These are phyloP conservation scores for Lithophane ornitopus DNA, from an alignment of 2,888 invertebrate species.

Conservation along the genomic window DNA sequence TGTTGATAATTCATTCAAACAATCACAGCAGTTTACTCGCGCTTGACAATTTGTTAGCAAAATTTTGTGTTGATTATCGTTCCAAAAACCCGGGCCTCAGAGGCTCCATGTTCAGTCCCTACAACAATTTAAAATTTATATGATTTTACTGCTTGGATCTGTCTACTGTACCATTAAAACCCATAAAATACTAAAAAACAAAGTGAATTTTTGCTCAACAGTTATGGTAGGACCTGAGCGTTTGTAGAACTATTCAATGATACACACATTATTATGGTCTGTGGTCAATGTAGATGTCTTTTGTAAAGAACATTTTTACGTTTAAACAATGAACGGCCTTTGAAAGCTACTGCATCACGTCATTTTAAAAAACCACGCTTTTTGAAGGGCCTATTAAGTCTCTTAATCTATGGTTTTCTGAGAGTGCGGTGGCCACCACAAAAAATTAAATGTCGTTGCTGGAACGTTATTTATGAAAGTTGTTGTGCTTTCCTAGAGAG, in stretches of 20 bases:
- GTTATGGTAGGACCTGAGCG: slow-evolving; percentile 77
- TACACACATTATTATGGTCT: slow-evolving; percentile 41
- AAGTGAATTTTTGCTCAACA: slow-evolving; percentile 77
- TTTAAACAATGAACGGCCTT: neutral
- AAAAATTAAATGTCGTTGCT: neutral
- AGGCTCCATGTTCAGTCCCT: no score
- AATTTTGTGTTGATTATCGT: no score
- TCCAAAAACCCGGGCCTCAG: no score
- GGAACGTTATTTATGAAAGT: neutral
- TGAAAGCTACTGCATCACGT: neutral
- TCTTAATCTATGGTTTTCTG: neutral
- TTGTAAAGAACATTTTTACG: neutral
- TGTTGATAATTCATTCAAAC: no score
- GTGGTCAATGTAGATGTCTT: slow-evolving; percentile 43
- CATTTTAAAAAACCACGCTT: neutral
- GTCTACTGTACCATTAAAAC: slow-evolving; percentile 31
- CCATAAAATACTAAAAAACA: slow-evolving; percentile 37
- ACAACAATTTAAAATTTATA: no score
- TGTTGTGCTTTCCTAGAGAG: neutral
- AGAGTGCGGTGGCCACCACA: neutral
- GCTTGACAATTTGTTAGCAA: no score
- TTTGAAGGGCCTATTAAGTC: neutral
- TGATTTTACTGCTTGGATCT: slow-evolving; percentile 31
- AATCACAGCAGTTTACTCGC: no score
- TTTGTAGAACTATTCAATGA: slow-evolving; percentile 67